Base-by-base conservation (phyloP, 1,140 invertebrate genomes). In the Littorina saxatilis region DNA sequence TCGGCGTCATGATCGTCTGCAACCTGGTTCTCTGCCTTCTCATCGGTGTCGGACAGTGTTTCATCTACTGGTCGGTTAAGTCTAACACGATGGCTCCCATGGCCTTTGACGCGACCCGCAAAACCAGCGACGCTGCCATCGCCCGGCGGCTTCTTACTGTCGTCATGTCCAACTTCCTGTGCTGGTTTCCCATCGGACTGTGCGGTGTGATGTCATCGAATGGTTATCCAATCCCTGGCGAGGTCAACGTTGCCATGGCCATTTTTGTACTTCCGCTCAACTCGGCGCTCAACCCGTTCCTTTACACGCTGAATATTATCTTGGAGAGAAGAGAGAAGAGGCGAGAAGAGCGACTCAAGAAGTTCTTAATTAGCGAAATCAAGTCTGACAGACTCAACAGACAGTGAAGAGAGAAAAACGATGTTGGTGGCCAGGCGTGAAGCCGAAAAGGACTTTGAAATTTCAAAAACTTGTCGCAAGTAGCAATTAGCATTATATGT, bases 21-120 rank as follows among this genome's bases (percentile, higher is more conserved):
- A 84, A 84, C 55, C 43, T 84, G 27, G 27, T 84, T 15, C 47
- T 72, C 11, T 84, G 82, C 37, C 13, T 79, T 2, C n/a, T 82
- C 1, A 84, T 84, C 43, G 73, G 75, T 63, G 23, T 82, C 13
- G 83, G 63, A 17, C 83, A 84, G 61, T n/a, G 27, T 17, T 37
- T 75, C 35, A 81, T 81, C 39, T 81, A 74, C 52, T 89, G 92
- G 52, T 43, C 40, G 20, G 27, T 80, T 17, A 39, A n/a, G 40
- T 20, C 39, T 13, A 40, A 40, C 76, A 50, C n/a, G 17, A 70
- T 43, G 37, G 35, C 43, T 11, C 43, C n/a, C 40, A 52, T 27
- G n/a, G n/a, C n/a, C n/a, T n/a, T n/a, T n/a, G 43, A 47, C 43
- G 17, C 43, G 7, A 47, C 5, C 43, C 7, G 7, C 43, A 47